Conservation (phyloP, 2,797 vertebrate species). For the Sebastes matsubarae region DNA sequence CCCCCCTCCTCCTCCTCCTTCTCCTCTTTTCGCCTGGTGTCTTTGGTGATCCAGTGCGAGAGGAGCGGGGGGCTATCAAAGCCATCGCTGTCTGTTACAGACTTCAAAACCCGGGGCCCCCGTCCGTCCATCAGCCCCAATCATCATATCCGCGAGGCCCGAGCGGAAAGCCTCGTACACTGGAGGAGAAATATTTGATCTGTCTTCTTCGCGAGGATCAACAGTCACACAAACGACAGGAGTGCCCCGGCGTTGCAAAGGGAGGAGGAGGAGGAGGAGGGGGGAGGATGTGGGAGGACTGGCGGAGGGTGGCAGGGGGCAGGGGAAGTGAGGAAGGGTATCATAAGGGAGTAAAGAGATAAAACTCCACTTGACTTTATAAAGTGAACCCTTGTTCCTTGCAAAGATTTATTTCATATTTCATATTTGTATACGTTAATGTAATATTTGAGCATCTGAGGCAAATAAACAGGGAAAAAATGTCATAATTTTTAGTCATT, state of each 20-base stretch:
- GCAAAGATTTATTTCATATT: not conserved
- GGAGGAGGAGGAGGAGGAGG: slow-evolving; percentile 21
- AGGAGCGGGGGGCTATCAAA: slow-evolving; percentile 82
- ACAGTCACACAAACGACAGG: slow-evolving; percentile 79
- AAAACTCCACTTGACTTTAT: slow-evolving; percentile 37
- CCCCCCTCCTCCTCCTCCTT: slow-evolving; percentile 33
- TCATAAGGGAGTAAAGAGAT: slow-evolving; percentile 16
- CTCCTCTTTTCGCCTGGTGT: slow-evolving; percentile 72
- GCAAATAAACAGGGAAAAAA: not conserved
- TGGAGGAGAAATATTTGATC: slow-evolving; percentile 87
- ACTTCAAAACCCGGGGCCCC: slow-evolving; percentile 82
- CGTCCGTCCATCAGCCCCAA: slow-evolving; percentile 82
- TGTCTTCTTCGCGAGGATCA: slow-evolving; percentile 85
- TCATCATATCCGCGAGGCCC: slow-evolving; percentile 78
- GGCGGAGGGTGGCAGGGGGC: slow-evolving; percentile 21
- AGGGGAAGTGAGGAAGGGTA: slow-evolving; percentile 37
- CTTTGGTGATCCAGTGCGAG: slow-evolving; percentile 81
- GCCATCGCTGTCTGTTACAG: slow-evolving; percentile 82
- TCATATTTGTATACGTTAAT: not conserved
- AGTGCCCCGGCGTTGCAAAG: slow-evolving; percentile 19
- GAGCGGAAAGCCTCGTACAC: slow-evolving; percentile 75
- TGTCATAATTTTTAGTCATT: not conserved
- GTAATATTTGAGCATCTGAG: not conserved
- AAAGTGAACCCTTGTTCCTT: not conserved
- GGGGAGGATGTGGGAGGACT: slow-evolving; percentile 41